These are phyloP conservation scores for Trachelus stipa DNA, from an alignment of 2,888 invertebrate species.

Conservation along the genomic window DNA sequence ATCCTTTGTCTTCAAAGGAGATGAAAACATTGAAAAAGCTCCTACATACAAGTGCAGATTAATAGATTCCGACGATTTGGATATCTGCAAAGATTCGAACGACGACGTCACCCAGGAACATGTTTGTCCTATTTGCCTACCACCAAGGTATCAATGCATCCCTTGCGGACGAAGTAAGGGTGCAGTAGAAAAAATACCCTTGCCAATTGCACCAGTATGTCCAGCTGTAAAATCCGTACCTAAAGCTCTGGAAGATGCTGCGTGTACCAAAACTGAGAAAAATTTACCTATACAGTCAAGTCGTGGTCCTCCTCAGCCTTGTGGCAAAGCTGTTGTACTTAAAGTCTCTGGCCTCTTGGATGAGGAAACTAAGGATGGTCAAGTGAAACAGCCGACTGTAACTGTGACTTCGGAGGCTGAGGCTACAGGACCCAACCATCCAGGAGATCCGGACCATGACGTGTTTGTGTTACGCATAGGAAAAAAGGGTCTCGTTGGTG, in stretches of 20 bases:
- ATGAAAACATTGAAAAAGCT: conserved; percentile 31
- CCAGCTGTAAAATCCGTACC: not conserved
- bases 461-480: conserved; percentile 80
- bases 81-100: conserved; percentile 34
- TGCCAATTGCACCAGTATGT: not conserved
- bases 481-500: conserved; percentile 76
- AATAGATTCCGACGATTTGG: conserved; percentile 34
- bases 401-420: conserved; percentile 48
- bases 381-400: conserved; percentile 43
- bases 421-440: conserved; percentile 21
- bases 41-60: conserved; percentile 48
- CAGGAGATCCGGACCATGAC: conserved; percentile 76
- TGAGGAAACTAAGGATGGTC: conserved; percentile 25
- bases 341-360: conserved; percentile 60
- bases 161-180: conserved; percentile 37
- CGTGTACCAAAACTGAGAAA: not conserved
- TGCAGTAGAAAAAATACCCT: conserved; percentile 17
- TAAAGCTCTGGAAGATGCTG: not conserved
- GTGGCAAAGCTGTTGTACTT: conserved; percentile 57
- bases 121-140: conserved; percentile 34
- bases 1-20: conserved; percentile 46
- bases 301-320: conserved; percentile 38
- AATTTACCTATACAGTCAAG: conserved; percentile 41
- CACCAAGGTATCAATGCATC: conserved; percentile 31
- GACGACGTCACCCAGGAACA: conserved; percentile 14